phyloP scores from a whole-genome alignment of 2,113 vertebrate species.

The Nycticorax nycticorax region DNA sequence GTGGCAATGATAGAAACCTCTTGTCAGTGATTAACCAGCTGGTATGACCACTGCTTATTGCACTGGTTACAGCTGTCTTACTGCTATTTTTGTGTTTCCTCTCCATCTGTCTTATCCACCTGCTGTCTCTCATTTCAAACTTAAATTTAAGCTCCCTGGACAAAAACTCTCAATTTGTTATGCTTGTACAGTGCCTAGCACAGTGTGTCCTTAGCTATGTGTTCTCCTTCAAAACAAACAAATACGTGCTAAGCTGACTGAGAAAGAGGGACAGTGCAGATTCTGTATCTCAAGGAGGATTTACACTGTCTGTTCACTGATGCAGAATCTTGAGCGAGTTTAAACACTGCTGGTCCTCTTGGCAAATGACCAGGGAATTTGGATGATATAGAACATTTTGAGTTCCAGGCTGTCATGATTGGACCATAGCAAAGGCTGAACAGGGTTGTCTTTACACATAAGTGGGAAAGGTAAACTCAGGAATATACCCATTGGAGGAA shows the following conservation, averaged over 20 bases:
- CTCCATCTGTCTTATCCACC: constrained; percentile 64
- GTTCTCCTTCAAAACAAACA: not conserved
- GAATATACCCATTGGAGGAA: not conserved
- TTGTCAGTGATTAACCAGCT: constrained; percentile 56
- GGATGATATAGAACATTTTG: not conserved
- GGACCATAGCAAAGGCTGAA: not conserved
- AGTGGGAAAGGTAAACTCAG: not conserved
- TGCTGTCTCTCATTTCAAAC: constrained; percentile 51
- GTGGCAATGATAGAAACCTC: not conserved
- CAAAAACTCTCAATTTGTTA: constrained; percentile 32
- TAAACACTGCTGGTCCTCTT: not conserved
- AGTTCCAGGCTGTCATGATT: not conserved
- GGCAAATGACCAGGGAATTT: not conserved
- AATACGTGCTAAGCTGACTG: not conserved
- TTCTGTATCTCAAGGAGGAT: not conserved
- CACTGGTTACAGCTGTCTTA: constrained; percentile 53
- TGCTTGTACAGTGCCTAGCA: constrained; percentile 1
- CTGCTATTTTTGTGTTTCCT: constrained; percentile 50
- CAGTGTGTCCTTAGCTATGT: not conserved
- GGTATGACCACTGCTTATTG: constrained; percentile 53
- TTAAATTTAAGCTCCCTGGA: constrained; percentile 45
- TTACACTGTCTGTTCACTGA: not conserved
- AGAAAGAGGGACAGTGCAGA: not conserved
- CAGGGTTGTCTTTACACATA: not conserved
- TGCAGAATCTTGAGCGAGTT: not conserved